phyloP scores from a whole-genome alignment of 2,113 vertebrate genomes.

The Crotalus horridus region DNA sequence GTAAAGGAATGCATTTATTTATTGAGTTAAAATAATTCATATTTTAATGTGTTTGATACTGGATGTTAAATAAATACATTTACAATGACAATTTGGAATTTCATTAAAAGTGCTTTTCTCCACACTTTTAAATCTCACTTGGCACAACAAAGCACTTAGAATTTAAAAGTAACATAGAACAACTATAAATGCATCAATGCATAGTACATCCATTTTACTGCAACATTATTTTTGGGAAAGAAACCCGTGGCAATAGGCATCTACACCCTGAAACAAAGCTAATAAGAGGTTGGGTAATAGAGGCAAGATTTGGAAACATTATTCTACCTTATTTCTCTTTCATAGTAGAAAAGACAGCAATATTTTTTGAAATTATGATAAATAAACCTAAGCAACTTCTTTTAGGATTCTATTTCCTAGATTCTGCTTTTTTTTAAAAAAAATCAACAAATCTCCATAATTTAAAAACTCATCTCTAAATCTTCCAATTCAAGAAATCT shows the following conservation, averaged over 20 bases:
- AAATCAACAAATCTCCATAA: not conserved
- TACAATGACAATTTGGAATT: not conserved
- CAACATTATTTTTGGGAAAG: not conserved
- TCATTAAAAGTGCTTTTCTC: not conserved
- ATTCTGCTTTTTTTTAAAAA: not conserved
- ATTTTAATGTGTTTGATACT: not conserved
- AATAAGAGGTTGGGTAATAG: not conserved
- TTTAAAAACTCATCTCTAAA: not conserved
- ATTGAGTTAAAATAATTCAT: accelerated
- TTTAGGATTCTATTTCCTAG: not conserved
- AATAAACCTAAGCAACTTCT: not conserved
- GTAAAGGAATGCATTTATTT: not conserved
- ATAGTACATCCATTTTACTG: not conserved
- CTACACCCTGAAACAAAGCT: not conserved
- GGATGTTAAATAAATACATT: not conserved
- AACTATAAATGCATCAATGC: not conserved
- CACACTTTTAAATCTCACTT: not conserved
- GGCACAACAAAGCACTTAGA: not conserved
- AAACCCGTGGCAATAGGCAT: not conserved
- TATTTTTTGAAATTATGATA: not conserved
- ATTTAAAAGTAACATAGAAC: not conserved
- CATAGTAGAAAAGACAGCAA: not conserved
- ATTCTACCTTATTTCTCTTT: not conserved
- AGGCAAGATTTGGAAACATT: not conserved
- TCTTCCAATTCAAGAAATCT: not conserved